Conservation (phyloP, 1,140 invertebrate genomes). For the Brachystomella parvula region DNA sequence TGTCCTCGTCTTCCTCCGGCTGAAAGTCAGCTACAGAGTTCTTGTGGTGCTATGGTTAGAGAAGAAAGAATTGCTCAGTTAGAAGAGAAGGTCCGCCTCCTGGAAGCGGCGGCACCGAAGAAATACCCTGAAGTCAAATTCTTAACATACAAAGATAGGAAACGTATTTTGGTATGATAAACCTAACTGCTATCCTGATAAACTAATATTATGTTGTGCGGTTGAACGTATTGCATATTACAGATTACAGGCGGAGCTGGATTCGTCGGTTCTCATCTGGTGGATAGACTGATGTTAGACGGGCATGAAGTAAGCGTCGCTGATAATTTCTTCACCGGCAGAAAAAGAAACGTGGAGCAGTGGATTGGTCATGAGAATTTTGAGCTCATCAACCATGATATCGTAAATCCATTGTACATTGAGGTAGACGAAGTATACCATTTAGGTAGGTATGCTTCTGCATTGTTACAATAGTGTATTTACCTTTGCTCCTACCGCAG, state of each 20-base stretch:
- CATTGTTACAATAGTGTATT: too few species aligned
- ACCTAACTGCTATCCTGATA: not conserved
- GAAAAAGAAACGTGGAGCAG: constrained; percentile 94
- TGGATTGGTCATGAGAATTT: constrained; percentile 99
- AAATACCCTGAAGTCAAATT: constrained; percentile 84
- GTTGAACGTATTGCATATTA: not conserved
- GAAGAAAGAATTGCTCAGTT: constrained; percentile 52
- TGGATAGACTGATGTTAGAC: constrained; percentile 87
- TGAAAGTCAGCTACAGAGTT: not conserved
- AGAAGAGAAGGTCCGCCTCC: constrained; percentile 59
- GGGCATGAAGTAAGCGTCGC: constrained; percentile 97
- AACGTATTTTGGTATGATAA: constrained; percentile 70
- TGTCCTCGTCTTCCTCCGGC: not conserved
- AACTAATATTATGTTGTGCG: not conserved
- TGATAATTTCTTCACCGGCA: constrained; percentile 97
- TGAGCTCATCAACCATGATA: constrained; percentile 97
- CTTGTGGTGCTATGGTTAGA: not conserved
- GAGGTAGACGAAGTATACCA: constrained; percentile 99
- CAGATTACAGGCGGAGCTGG: constrained; percentile 94
- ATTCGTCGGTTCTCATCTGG: constrained; percentile 97
- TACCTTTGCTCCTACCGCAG: too few species aligned
- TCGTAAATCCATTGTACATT: constrained; percentile 94
- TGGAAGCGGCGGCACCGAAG: constrained; percentile 66
- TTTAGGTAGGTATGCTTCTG: too few species aligned
- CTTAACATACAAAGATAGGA: constrained; percentile 79